These are phyloP conservation scores for Scaptodrosophila latifasciaeformis DNA, from an alignment of 2,888 invertebrate genomes.

Conservation along the genomic window DNA sequence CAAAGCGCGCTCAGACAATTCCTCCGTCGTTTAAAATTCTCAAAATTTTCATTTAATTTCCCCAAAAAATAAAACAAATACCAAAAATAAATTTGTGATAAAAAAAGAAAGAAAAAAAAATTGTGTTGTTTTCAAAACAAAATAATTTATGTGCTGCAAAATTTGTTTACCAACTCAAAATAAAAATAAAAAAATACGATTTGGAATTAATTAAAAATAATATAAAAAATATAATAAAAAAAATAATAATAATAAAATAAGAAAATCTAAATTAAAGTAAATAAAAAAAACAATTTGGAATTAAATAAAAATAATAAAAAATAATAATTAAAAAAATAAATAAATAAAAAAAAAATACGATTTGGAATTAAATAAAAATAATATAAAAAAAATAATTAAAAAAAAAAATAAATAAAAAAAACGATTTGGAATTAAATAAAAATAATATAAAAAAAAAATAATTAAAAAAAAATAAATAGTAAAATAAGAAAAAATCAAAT, in stretches of 20 bases:
- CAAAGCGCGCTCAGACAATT: constrained; percentile 33
- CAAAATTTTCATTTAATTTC: background rate
- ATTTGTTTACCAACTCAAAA: background rate
- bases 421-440: too few species aligned
- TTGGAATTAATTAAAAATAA: background rate
- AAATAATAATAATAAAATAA: constrained; percentile 1
- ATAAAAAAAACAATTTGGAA: too few species aligned
- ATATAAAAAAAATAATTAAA: background rate
- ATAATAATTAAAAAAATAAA: background rate
- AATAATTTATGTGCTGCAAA: background rate
- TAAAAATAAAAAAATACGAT: background rate
- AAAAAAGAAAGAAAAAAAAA: background rate
- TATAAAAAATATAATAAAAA: constrained; percentile 2
- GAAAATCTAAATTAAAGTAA: background rate
- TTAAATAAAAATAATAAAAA: too few species aligned
- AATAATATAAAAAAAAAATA: too few species aligned
- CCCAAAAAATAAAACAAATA: too few species aligned
- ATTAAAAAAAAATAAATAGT: constrained; percentile 8
- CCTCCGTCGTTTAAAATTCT: background rate
- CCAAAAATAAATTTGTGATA: background rate
- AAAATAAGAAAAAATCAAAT: background rate
- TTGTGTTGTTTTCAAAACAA: background rate
- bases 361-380: background rate
- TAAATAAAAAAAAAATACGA: background rate
- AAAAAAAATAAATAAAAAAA: constrained; percentile 4